Evolutionary conservation across 2,888 invertebrate genomes (phyloP).

Genomic region (Clusia tigrina): DNA sequence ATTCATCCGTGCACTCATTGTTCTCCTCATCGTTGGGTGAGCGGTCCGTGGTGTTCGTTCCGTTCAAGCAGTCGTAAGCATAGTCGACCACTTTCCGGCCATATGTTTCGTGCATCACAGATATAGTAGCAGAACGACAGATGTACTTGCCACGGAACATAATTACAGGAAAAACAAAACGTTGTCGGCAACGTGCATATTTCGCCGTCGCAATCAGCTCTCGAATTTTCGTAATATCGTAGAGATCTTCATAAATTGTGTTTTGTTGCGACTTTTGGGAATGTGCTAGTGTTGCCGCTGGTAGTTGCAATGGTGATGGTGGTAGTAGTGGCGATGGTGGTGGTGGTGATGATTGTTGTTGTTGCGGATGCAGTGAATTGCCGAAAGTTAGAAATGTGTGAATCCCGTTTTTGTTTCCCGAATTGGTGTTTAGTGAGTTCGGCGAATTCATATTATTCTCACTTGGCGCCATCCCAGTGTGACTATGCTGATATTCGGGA

Average conservation of each 20-base stretch:
- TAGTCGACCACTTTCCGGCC: slow-evolving; percentile 72
- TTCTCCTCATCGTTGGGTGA: slow-evolving; percentile 58
- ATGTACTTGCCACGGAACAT: slow-evolving; percentile 77
- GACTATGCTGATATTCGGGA: slow-evolving; percentile 67
- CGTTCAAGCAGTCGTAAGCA: slow-evolving; percentile 57
- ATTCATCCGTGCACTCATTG: slow-evolving; percentile 56
- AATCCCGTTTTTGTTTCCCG: slow-evolving; percentile 46
- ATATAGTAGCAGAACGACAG: slow-evolving; percentile 78
- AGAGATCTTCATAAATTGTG: slow-evolving; percentile 70
- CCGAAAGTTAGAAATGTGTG: slow-evolving; percentile 56
- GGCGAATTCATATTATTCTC: too few relatives aligned
- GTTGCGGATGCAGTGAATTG: slow-evolving; percentile 42
- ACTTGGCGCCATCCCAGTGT: slow-evolving; percentile 19
- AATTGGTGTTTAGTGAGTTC: too few relatives aligned
- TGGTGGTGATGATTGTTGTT: slow-evolving; percentile 27
- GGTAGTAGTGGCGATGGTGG: slow-evolving; percentile 21
- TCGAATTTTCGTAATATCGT: slow-evolving; percentile 69
- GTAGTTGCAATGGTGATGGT: slow-evolving; percentile 42
- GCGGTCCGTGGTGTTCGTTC: slow-evolving; percentile 32
- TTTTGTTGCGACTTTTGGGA: slow-evolving; percentile 56
- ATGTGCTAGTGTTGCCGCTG: slow-evolving; percentile 36
- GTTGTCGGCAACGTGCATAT: slow-evolving; percentile 76
- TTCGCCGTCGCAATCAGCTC: slow-evolving; percentile 74
- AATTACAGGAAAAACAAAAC: slow-evolving; percentile 81
- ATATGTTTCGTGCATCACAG: slow-evolving; percentile 78